phyloP scores from a whole-genome alignment of 2,888 invertebrate genomes.

The Hololepta plana region DNA sequence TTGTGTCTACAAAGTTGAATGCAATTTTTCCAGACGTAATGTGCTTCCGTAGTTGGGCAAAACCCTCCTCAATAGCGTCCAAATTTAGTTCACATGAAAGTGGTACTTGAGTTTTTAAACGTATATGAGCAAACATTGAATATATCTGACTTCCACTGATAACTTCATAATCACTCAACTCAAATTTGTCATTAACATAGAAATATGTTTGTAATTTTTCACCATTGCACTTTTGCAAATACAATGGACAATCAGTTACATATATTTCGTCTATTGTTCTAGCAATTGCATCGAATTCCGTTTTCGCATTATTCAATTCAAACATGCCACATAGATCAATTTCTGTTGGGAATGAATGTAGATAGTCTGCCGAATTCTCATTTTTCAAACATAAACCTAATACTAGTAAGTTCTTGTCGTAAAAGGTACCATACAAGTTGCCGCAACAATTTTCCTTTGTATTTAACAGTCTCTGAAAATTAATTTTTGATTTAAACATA shows the following conservation, averaged over 20 bases:
- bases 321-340: slow-evolving; percentile 60
- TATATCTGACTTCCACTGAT: slow-evolving; percentile 43
- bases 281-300: slow-evolving; percentile 41
- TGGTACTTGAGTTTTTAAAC: slow-evolving; percentile 45
- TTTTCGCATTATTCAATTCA: slow-evolving; percentile 43
- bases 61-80: slow-evolving; percentile 38
- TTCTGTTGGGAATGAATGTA: slow-evolving; percentile 54
- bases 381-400: slow-evolving; percentile 49
- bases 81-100: slow-evolving; percentile 42
- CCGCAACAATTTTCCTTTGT: slow-evolving; percentile 44
- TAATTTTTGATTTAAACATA: slow-evolving; percentile 2
- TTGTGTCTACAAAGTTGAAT: slow-evolving; percentile 46
- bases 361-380: slow-evolving; percentile 34
- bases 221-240: slow-evolving; percentile 31
- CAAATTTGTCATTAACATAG: slow-evolving; percentile 52
- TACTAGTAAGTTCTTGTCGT: slow-evolving; percentile 46
- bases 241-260: slow-evolving; percentile 65
- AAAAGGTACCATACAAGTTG: slow-evolving; percentile 57
- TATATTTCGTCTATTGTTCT: slow-evolving; percentile 44
- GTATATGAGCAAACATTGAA: slow-evolving; percentile 50
- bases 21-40: slow-evolving; percentile 56
- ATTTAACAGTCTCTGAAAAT: slow-evolving; percentile 47
- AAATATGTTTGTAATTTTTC: slow-evolving; percentile 44
- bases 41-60: slow-evolving; percentile 46
- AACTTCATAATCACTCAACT: slow-evolving; percentile 43